Percentiles rank a stretch among this genome's conserved stretches.
These are phyloP conservation scores for Eupeodes luniger DNA, from an alignment of 2,888 invertebrate species.

Conservation along the genomic window DNA sequence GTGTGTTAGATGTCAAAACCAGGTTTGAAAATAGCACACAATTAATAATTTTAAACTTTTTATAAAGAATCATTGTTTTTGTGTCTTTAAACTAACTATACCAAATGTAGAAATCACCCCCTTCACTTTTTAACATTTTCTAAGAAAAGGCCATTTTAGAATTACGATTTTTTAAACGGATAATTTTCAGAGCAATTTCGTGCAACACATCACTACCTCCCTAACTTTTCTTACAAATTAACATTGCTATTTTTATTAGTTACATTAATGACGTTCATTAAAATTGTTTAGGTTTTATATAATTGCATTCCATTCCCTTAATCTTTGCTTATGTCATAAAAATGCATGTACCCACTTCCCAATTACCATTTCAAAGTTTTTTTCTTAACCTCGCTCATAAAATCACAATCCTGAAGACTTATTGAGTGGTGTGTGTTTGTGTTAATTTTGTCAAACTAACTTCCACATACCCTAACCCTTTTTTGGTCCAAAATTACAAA, in stretches of 20 bases:
- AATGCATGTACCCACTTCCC: conserved; percentile 16
- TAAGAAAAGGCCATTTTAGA: too few species aligned
- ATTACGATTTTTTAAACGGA: too few species aligned
- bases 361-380: conserved; percentile 25
- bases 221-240: neutral
- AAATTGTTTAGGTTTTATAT: conserved; percentile 26
- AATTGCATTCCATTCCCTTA: conserved; percentile 29
- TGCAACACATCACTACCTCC: neutral
- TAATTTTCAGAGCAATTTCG: neutral
- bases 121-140: too few species aligned
- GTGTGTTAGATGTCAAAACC: too few species aligned
- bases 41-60: too few species aligned
- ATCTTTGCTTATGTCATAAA: neutral
- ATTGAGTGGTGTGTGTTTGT: neutral
- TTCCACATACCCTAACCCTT: conserved; percentile 27
- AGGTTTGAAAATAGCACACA: too few species aligned
- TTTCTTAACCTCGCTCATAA: neutral
- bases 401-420: too few species aligned
- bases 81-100: too few species aligned
- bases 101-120: too few species aligned
- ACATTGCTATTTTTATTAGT: neutral
- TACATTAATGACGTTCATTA: conserved; percentile 1
- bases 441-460: conserved; percentile 31
- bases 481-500: conserved; percentile 24
- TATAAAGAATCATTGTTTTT: too few species aligned